A percentile compares a stretch with the other conserved stretches of the same genome.
Evolutionary conservation across 2,888 invertebrate species (phyloP).

Genomic region (Gymnosoma rotundatum): DNA sequence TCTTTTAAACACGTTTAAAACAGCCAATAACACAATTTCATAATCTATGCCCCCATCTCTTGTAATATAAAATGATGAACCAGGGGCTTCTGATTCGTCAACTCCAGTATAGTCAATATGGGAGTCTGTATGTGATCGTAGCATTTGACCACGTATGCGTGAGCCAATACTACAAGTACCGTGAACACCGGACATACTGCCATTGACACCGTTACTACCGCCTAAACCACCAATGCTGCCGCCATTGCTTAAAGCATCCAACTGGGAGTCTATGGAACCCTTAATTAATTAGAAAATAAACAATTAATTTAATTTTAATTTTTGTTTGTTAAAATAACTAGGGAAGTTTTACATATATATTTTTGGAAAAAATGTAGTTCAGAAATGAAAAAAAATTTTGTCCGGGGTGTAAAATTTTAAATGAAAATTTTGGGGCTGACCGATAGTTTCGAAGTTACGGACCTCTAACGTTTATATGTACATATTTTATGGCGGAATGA

Average conservation of each 20-base stretch:
- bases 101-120: constrained; percentile 94
- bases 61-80: constrained; percentile 95
- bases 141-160: constrained; percentile 84
- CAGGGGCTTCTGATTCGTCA: constrained; percentile 93
- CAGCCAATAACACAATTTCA: constrained; percentile 92
- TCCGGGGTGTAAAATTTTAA: too few species aligned
- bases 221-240: constrained; percentile 76
- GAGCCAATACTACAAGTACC: constrained; percentile 75
- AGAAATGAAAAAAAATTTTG: too few species aligned
- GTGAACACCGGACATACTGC: constrained; percentile 75
- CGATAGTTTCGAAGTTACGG: too few species aligned
- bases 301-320: background rate
- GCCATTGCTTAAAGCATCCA: constrained; percentile 84
- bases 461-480: too few species aligned
- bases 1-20: constrained; percentile 92
- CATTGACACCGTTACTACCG: constrained; percentile 74
- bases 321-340: too few species aligned
- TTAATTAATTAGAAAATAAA: constrained; percentile 81
- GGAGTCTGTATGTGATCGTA: constrained; percentile 95
- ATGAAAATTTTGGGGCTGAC: too few species aligned
- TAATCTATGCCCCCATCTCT: constrained; percentile 97
- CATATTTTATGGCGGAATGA: too few species aligned
- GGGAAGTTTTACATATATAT: too few species aligned
- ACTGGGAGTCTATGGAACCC: constrained; percentile 93
- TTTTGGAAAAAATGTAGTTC: too few species aligned